Base-by-base conservation (phyloP, 2,888 invertebrate genomes). In the Galerucella pusilla region DNA sequence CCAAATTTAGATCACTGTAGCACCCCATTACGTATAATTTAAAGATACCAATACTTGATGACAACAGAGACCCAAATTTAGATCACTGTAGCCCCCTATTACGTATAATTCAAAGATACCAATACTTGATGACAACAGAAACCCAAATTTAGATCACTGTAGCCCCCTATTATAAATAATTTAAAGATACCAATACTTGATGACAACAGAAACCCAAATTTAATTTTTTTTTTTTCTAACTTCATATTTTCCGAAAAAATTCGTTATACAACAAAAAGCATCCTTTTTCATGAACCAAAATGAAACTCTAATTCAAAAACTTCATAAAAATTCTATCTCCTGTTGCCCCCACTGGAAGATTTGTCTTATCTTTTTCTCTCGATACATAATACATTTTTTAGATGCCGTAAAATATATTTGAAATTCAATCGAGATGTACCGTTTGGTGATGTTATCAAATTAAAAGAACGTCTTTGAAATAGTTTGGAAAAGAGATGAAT, bases 401-500 rank as follows among this genome's bases (percentile, higher is more conserved):
- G 11, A 49, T 49, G 49, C 11, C 49, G 49, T 49, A 49, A 49
- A 14, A 49, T 49, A 14, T 49, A 49, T 49, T 49, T 49, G 49
- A 49, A 49, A 12, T 49, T 49, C 49, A 49, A 49, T 49, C 5
- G 4, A 12, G 14, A 14, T 49, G 12, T 49, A 49, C 49, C 49
- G 49, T 49, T 49, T 49, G 14, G 49, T 49, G 57, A 57, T 57
- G 57, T 57, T 57, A 57, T 57, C 57, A 57, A 57, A 16, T 57
- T 16, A 54, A 57, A 57, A 57, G 16, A 57, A 57, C 57, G 57
- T 57, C 52, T 52, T 52, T 14, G 14, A n/a, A 52, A 52, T 52
- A 52, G 52, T 52, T 52, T 52, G 14, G 7, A 14, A 4, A 14
- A 46, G 2, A 46, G 4, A 16, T 57, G 57, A 57, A 57, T 57